These are phyloP conservation scores for Chorisops tibialis DNA, from an alignment of 2,888 invertebrate species.

Conservation along the genomic window DNA sequence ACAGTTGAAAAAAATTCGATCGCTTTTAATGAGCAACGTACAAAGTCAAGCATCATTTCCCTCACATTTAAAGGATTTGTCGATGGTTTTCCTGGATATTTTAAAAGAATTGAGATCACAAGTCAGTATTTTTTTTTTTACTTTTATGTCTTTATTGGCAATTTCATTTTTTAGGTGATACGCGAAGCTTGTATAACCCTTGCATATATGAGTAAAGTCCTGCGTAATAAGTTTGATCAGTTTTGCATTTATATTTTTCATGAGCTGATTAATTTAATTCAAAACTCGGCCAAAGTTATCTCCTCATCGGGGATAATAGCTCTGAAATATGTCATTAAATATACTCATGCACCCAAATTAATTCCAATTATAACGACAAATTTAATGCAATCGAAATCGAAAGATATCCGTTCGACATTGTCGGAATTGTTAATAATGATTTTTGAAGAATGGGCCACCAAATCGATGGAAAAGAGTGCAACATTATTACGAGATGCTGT, in stretches of 20 bases:
- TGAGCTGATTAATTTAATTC: slow-evolving; percentile 82
- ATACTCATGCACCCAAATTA: slow-evolving; percentile 76
- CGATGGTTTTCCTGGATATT: slow-evolving; percentile 75
- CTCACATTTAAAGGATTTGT: slow-evolving; percentile 72
- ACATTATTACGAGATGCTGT: slow-evolving; percentile 76
- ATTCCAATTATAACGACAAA: slow-evolving; percentile 75
- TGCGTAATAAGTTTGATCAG: slow-evolving; percentile 80
- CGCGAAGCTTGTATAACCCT: slow-evolving; percentile 94
- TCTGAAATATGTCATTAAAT: slow-evolving; percentile 81
- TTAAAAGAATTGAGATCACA: slow-evolving; percentile 85
- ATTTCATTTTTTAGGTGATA: slow-evolving; percentile 54
- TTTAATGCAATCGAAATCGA: slow-evolving; percentile 79
- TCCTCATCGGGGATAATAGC: slow-evolving; percentile 84
- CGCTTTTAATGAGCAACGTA: slow-evolving; percentile 78
- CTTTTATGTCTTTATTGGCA: not conserved
- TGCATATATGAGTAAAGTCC: slow-evolving; percentile 82
- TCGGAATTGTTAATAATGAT: slow-evolving; percentile 83
- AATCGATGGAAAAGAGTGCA: slow-evolving; percentile 77
- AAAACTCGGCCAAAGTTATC: slow-evolving; percentile 94
- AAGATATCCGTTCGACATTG: slow-evolving; percentile 75
- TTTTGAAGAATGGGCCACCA: slow-evolving; percentile 83
- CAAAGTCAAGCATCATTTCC: slow-evolving; percentile 65
- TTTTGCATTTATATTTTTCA: slow-evolving; percentile 81
- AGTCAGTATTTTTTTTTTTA: slow-evolving; percentile 57
- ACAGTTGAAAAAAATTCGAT: slow-evolving; percentile 81